phyloP scores from a whole-genome alignment of 2,888 invertebrate genomes.

The Pasiphila rectangulata region DNA sequence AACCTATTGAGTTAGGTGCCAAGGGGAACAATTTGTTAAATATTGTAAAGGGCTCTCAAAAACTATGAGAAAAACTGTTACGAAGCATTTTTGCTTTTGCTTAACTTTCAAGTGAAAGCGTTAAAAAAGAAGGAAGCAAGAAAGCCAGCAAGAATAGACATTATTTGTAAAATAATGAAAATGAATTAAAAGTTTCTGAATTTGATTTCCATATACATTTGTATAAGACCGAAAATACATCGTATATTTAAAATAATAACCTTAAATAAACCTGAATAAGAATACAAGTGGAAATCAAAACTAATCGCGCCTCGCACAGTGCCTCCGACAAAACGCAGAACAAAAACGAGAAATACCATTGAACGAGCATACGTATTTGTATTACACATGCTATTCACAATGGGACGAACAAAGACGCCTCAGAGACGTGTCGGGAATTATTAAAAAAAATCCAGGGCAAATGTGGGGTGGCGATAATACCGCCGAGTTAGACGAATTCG shows the following conservation, averaged over 20 bases:
- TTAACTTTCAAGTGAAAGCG: no score
- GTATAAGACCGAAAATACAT: no score
- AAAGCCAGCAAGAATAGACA: no score
- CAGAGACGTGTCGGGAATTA: constrained; percentile 71
- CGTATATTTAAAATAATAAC: not conserved
- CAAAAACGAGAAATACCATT: constrained; percentile 52
- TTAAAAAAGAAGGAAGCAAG: no score
- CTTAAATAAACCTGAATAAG: constrained; percentile 1
- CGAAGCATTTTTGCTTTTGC: no score
- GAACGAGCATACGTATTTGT: constrained; percentile 56
- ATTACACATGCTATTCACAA: constrained; percentile 67
- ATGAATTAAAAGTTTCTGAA: no score
- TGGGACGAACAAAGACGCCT: constrained; percentile 65
- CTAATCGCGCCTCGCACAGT: constrained; percentile 36
- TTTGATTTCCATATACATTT: no score
- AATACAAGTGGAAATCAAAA: constrained; percentile 22
- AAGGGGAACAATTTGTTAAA: constrained; percentile 46
- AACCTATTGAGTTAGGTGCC: constrained; percentile 44
- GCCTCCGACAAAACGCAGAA: constrained; percentile 38
- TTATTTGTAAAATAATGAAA: no score
- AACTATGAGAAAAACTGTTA: no score
- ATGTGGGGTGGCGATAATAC: constrained; percentile 61
- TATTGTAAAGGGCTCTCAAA: no score
- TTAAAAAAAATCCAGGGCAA: constrained; percentile 64
- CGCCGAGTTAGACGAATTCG: constrained; percentile 57